Base-by-base conservation (phyloP, 2,888 invertebrate genomes). In the Ganaspis brasiliensis region DNA sequence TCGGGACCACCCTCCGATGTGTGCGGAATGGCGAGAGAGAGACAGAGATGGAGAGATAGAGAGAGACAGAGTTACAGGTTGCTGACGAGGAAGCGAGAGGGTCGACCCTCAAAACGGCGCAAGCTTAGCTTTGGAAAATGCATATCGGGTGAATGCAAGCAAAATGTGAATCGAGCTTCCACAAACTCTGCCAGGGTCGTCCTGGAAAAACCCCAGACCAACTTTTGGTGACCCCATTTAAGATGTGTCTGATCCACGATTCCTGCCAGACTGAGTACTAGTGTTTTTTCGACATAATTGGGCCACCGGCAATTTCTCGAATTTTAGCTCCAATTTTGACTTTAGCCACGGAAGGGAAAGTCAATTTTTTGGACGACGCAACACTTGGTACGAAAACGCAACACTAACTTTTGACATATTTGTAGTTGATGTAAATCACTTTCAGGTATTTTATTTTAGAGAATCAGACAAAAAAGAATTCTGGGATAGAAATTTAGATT, bases 101-200 rank as follows among this genome's bases (percentile, higher is more conserved):
- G 10, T 12, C 12, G 61, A 71, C 55, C 6, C 49, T 61, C 79
- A 83, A 83, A 86, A 89, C 87, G 78, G 88, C 89, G 89, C 89
- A 89, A 89, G 89, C 88, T 88, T 88, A 84, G n/a, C 80, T 80
- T 77, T 76, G 80, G 79, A 79, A 81, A 76, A 79, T 75, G 70
- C 71, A 73, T 75, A 73, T 74, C 61, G 70, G 61, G 19, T 63
- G 37, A 37, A 37, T 76, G 73, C 71, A 37, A 73, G 78, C 78
- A 72, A 70, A 73, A 71, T 63, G 61, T 52, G 72, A 63, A 63
- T 63, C 61, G 37, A 37, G 61, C 59, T 59, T 59, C 26, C n/a
- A 59, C 59, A n/a, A 8, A 59, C 59, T 73, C 73, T 59, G 72
- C 72, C 72, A 67, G 74, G 73, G 72, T 73, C 49, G 72, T 56